phyloP scores from a whole-genome alignment of 2,113 vertebrate genomes.

The Andinoacara biseriatus region DNA sequence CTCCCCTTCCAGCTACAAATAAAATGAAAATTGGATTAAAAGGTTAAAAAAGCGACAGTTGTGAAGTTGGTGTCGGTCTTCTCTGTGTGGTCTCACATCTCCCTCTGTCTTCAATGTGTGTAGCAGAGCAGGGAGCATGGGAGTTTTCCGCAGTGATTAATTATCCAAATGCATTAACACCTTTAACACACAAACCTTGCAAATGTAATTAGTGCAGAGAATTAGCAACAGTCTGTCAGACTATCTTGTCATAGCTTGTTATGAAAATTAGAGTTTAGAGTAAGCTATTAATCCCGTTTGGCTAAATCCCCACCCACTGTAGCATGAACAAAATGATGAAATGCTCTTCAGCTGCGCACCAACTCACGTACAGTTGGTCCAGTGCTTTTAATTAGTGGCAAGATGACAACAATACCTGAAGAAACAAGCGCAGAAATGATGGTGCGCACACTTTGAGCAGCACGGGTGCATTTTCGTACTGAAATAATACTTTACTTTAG shows the following conservation, averaged over 20 bases:
- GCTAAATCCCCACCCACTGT: conserved; percentile 1
- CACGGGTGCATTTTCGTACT: background rate
- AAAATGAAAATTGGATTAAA: conserved; percentile 32
- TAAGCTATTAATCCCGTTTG: conserved; percentile 36
- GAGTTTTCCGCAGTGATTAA: conserved; percentile 38
- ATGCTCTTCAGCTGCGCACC: background rate
- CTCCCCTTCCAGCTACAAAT: background rate
- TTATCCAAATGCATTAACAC: conserved; percentile 58
- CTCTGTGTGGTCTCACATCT: background rate
- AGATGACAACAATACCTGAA: background rate
- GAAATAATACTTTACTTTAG: background rate
- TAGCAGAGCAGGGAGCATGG: background rate
- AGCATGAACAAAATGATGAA: conserved; percentile 13
- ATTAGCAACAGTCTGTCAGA: conserved; percentile 50
- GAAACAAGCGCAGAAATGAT: background rate
- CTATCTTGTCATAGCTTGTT: conserved; percentile 61
- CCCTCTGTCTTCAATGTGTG: background rate
- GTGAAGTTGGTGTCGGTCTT: background rate
- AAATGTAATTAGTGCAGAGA: conserved; percentile 63
- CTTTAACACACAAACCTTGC: conserved; percentile 35
- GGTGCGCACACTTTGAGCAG: background rate
- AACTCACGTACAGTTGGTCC: background rate
- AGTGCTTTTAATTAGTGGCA: background rate
- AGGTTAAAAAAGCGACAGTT: background rate
- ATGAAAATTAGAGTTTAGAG: conserved; percentile 49